Evolutionary conservation across 2,797 vertebrate genomes (phyloP), one percentile per base, ranked within the genome.

Genomic region (Hemibagrus guttatus): DNA sequence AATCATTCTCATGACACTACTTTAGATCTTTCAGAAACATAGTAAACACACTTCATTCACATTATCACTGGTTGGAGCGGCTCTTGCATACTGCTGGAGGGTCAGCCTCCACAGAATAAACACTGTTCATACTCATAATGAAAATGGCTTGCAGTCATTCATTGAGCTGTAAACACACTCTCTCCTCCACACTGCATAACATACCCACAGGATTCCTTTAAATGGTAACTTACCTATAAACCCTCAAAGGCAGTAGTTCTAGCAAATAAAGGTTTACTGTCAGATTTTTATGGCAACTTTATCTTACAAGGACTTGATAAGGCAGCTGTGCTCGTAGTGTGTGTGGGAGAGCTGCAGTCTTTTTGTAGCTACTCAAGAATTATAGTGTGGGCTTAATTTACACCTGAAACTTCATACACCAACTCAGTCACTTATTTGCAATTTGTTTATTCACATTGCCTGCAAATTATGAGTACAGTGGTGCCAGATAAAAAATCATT

Each of bases 71-170:
- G n/a, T 58, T 56, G 46, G 3, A 64, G 79, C 39, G 17, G 42
- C 59, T 39, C 49, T 68, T 21, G 28, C 39, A 56, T 68, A 54
- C 49, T 79, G 74, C 79, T 64, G 16, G 59, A 64, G 79, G 79
- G 59, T 81, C 39, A 81, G 39, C 79, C 61, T 49, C 14, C 42
- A n/a, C 39, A 64, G 31, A 81, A 81, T 64, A 64, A 63, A 81
- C 59, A 64, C 59, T n/a, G 7, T 81, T 81, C 46, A 35, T 72
- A n/a, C n/a, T 68, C 61, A 78, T 79, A 66, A 66, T 66, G 61
- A 85, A 85, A 79, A 68, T 66, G 42, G 74, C 49, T 78, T 79
- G 21, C 35, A 64, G 59, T 68, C 46, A n/a, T 85, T 78, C 35
- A 6, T 12, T 26, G 23, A 63, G 71, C 61, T 46, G 82, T 84